Base-by-base conservation (phyloP, 2,113 vertebrate genomes). In the Ivindomyrus marchei region DNA sequence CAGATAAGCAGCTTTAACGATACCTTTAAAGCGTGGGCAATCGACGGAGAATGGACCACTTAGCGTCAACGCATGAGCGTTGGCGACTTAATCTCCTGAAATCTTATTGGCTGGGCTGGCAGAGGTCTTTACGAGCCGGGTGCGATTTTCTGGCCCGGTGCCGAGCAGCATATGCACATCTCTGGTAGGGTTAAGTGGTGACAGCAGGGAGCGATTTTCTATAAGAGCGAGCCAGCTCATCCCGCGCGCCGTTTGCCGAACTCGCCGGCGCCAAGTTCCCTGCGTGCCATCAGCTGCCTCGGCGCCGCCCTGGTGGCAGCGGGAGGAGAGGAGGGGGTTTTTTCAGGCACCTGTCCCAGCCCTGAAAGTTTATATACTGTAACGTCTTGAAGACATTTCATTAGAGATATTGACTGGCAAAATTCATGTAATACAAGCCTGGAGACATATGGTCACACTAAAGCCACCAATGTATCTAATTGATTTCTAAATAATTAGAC, bases 121-220 rank as follows among this genome's bases (percentile, higher is more conserved):
- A 39, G 70, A 77, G 70, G 31, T 19, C 36, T 80, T 42, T 42
- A 42, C 74, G 17, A 42, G 74, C 3, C 1, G 74, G 74, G 46
- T 19, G 45, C 46, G 45, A 49, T 50, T 50, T 31, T 50, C 45
- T 86, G 84, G 84, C 84, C 11, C n/a, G 10, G 1, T 10, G 47
- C 47, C 24, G n/a, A 42, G 74, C 13, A 5, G 47, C 84, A 86
- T 86, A 86, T 86, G 84, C 1, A 50, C 84, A 4, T 50, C 24
- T 31, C 45, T 50, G 84, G 21, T 49, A 17, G 47, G 84, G 42
- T 86, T 86, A 86, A 86, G 45, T 50, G 84, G 3, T 27, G n/a
- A 86, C 47, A 50, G 47, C 84, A 27, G 74, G 74, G 17, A 80
- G 74, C 74, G 74, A 80, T 80, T 80, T 80, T 80, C 74, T 80